Percentiles rank a stretch among this genome's conserved stretches.
Conservation (phyloP, 2,797 vertebrate genomes). For the Scleropages formosus region DNA sequence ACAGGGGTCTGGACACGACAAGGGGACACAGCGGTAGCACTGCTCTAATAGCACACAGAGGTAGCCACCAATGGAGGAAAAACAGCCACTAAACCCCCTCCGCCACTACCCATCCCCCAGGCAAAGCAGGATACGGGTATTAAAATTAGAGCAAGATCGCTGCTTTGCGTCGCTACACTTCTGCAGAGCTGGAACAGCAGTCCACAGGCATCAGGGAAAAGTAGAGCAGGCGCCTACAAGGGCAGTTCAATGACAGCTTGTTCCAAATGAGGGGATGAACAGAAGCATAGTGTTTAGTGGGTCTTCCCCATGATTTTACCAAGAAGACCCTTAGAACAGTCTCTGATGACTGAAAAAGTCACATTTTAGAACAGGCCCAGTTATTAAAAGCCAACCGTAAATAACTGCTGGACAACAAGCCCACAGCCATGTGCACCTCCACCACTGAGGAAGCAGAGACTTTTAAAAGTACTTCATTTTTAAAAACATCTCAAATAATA, state of each 20-base stretch:
- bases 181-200: slow-evolving; percentile 35
- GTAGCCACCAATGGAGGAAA: slow-evolving; percentile 22
- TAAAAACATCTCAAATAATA: neutral
- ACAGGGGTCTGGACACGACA: slow-evolving; percentile 12
- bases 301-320: neutral
- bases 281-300: neutral
- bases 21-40: neutral
- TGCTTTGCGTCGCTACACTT: neutral
- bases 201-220: slow-evolving; percentile 37
- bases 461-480: neutral
- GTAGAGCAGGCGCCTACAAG: slow-evolving; percentile 56
- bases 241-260: slow-evolving; percentile 55
- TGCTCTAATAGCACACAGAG: slow-evolving; percentile 8
- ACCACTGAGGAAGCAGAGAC: neutral
- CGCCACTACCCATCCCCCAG: neutral
- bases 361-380: slow-evolving; percentile 16
- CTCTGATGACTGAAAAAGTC: neutral
- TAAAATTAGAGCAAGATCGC: slow-evolving; percentile 29
- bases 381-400: neutral
- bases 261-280: slow-evolving; percentile 47
- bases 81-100: slow-evolving; percentile 5
- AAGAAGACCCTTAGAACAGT: neutral
- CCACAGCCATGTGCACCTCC: neutral
- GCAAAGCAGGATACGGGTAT: slow-evolving; percentile 12
- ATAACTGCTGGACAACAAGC: neutral